Evolutionary conservation across 2,888 invertebrate genomes (phyloP), one percentile per base, ranked within the genome.

Genomic region (Polydesmus complanatus): DNA sequence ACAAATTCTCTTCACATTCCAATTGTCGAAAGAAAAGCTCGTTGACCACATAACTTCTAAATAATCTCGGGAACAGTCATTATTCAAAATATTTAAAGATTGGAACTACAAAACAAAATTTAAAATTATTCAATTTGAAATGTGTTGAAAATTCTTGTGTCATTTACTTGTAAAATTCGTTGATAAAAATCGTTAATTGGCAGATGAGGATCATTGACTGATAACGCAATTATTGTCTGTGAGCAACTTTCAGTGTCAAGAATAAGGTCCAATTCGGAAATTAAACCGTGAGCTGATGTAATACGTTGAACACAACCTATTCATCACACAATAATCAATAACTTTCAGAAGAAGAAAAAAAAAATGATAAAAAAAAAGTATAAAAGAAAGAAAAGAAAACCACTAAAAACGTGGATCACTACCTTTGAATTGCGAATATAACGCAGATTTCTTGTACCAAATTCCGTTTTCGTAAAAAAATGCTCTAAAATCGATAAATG

Each of bases 1-100:
- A 23, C 59, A 59, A 14, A 59, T 23, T 22, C 50, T 59, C 5
- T 22, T 27, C 1, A 26, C 53, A 3, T 25, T 22, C 59, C 59
- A 59, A n/a, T 51, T 21, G 37, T 37, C 37, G 5, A 37, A 37
- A 8, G 37, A 8, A 37, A 14, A 14, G 5, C 37, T 14, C 5
- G 14, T 37, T 37, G 37, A 37, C 37, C 37, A 8, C 14, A 37
- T 8, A 37, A 37, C 37, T 37, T 37, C 37, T 37, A 37, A 37
- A 14, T 37, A 37, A 14, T 37, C 37, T 8, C 8, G 5, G 5
- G 37, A 37, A 14, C 37, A 37, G 37, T 37, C 37, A 37, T 37
- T 14, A 8, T 37, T 37, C 8, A 8, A 8, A 37, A 37, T 8
- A 8, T 37, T 37, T 37, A 37, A 14, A 8, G 37, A 37, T 14